Conservation (phyloP, 1,140 invertebrate species). For the Ostrea denselamellosa region DNA sequence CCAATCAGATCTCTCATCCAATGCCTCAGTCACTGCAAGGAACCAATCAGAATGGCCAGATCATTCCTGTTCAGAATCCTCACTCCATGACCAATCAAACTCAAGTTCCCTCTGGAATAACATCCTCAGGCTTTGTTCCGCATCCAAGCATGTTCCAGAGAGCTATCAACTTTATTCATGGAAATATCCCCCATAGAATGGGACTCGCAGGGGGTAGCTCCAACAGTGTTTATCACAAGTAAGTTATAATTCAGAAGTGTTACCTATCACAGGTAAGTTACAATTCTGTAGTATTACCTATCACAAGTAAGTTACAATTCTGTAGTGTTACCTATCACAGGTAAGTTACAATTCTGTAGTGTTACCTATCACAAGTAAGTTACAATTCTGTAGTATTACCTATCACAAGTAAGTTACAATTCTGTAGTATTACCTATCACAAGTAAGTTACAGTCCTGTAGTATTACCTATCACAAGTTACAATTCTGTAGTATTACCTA, state of each 20-base stretch:
- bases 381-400: not conserved
- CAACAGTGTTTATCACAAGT: not conserved
- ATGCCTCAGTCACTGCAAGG: not conserved
- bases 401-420: too few species aligned
- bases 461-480: too few species aligned
- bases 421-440: too few species aligned
- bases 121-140: not conserved
- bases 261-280: too few species aligned
- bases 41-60: slow-evolving; percentile 9
- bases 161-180: not conserved
- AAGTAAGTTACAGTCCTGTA: too few species aligned
- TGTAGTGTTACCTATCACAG: not conserved
- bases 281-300: not conserved
- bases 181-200: not conserved
- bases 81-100: not conserved
- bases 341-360: too few species aligned
- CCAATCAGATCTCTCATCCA: not conserved
- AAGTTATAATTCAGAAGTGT: too few species aligned
- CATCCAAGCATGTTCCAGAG: not conserved
- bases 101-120: not conserved
- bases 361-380: not conserved
- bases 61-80: not conserved
- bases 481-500: too few species aligned
- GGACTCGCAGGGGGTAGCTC: not conserved
- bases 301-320: not conserved